Evolutionary conservation across 2,797 vertebrate genomes (phyloP).

Genomic region (Clarias fuscus): DNA sequence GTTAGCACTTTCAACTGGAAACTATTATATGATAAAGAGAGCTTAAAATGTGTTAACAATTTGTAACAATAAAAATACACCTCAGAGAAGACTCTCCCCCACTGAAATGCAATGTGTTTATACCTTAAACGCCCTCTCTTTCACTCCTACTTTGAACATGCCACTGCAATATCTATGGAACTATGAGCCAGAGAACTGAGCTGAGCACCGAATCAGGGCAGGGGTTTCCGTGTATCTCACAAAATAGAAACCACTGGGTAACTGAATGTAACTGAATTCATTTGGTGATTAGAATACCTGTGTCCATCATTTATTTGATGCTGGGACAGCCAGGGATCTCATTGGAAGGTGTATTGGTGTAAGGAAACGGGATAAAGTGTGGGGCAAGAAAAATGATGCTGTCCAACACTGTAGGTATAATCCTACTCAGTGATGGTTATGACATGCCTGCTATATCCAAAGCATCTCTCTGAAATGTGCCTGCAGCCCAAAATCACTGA

Average conservation of each 20-base stretch:
- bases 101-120: too few species aligned
- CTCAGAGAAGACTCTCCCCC: too few species aligned
- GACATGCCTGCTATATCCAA: not conserved
- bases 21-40: not conserved
- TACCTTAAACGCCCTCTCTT: too few species aligned
- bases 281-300: not conserved
- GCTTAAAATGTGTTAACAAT: not conserved
- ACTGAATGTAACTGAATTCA: not conserved
- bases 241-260: not conserved
- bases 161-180: too few species aligned
- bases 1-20: not conserved
- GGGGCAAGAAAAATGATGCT: not conserved
- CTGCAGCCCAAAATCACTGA: conserved; percentile 1
- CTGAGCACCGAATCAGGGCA: too few species aligned
- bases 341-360: not conserved
- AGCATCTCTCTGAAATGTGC: not conserved
- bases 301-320: not conserved
- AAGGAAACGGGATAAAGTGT: not conserved
- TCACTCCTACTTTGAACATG: too few species aligned
- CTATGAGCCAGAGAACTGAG: too few species aligned
- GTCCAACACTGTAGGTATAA: conserved; percentile 8
- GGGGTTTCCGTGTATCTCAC: too few species aligned
- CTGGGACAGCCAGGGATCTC: not conserved
- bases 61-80: too few species aligned
- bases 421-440: not conserved